Evolutionary conservation across 1,140 invertebrate species (phyloP).

Genomic region (Homalodisca vitripennis): DNA sequence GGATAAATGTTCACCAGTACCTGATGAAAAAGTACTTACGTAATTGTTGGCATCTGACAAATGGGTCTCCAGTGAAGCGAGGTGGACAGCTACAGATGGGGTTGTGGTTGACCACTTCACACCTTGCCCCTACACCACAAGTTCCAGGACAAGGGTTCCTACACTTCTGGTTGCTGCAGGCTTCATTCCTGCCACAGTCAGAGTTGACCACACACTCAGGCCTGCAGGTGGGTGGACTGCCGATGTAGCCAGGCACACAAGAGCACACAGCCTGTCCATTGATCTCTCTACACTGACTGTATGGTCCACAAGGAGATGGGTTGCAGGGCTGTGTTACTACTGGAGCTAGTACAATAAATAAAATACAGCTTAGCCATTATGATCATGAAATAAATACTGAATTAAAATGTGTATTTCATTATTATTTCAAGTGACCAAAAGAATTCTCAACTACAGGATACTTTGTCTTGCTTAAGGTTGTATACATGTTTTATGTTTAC

Average conservation of each 20-base stretch:
- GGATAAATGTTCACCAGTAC: no score
- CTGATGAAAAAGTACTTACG: constrained; percentile 45
- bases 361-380: no score
- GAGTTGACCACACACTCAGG: constrained; percentile 74
- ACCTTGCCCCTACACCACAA: constrained; percentile 64
- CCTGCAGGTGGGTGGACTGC: constrained; percentile 67
- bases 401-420: no score
- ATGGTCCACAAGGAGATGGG: constrained; percentile 56
- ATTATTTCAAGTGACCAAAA: no score
- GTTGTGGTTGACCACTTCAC: constrained; percentile 65
- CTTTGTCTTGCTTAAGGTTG: no score
- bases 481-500: no score
- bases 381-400: no score
- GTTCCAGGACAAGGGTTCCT: constrained; percentile 68
- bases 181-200: constrained; percentile 64
- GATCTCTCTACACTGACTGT: constrained; percentile 60
- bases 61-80: constrained; percentile 70
- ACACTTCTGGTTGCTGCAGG: constrained; percentile 71
- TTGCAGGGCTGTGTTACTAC: constrained; percentile 49
- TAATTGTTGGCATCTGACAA: constrained; percentile 57
- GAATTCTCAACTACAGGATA: no score
- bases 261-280: constrained; percentile 64
- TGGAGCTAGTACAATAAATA: constrained; percentile 32
- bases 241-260: constrained; percentile 63
- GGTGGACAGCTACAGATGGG: constrained; percentile 66